Base-by-base conservation (phyloP, 2,888 invertebrate genomes). In the Polydrusus tereticollis region DNA sequence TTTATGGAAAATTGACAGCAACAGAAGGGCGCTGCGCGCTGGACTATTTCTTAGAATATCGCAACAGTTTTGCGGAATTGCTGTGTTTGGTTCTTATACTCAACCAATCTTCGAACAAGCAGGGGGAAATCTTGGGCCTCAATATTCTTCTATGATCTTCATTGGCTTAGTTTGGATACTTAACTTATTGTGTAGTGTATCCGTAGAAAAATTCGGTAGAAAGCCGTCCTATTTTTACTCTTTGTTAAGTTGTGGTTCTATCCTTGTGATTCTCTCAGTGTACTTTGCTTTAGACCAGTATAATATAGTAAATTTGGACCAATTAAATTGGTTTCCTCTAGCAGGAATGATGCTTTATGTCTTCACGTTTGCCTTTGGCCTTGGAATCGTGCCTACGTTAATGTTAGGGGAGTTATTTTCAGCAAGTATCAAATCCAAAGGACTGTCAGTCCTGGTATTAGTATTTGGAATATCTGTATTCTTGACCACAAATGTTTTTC, bases 71-170 rank as follows among this genome's bases (percentile, higher is more conserved):
- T 76, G 78, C n/a, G 84, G 84, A 12, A 76, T 80, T 33, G 64
- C 76, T 4, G 77, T 79, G 1, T 81, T 83, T 65, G 71, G 74
- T 4, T 76, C 78, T 0, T 82, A 82, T 45, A 79, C 81, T 2
- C 81, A 82, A 59, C 78, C 78, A 33, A 80, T 85, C 50, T 85
- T 85, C 66, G 76, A 80, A 50, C 78, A 81, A 77, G 79, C 83
- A 6, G 82, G 82, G 33, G 81, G 81, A n/a, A 74, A 80, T 58
- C 69, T 84, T 4, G 78, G 79, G 0, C 78, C 82, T 8, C 80
- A 77, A 62, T 72, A 77, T 6, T 81, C 82, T 3, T 77, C 82
- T 0, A 82, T 82, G 38, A 78, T 82, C 7, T 80, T 69, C 21
- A 18, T 80, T 38, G 77, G 77, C 6, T 66, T 77, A 1, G 55